Conservation (phyloP, 2,888 invertebrate genomes). For the Plusia festucae region DNA sequence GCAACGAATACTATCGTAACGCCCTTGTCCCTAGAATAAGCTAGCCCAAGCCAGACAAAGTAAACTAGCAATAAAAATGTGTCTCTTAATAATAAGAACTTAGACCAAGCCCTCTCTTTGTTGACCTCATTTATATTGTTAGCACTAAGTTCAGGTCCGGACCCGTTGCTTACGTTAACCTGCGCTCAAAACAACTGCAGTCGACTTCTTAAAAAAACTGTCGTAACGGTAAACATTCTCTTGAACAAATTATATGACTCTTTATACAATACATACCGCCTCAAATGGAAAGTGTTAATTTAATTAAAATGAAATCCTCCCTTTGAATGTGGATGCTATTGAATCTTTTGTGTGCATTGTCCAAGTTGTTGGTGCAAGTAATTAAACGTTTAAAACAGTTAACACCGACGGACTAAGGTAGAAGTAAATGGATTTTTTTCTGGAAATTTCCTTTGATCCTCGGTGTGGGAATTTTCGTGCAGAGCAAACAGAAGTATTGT, state of each 20-base stretch:
- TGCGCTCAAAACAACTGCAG: too few species aligned
- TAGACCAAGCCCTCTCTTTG: too few species aligned
- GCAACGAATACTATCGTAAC: too few species aligned
- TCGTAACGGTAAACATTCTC: neutral
- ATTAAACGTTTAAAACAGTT: conserved; percentile 38
- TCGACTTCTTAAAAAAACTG: too few species aligned
- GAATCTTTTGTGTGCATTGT: conserved; percentile 45
- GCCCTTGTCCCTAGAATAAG: too few species aligned
- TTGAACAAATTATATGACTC: neutral
- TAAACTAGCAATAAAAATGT: too few species aligned
- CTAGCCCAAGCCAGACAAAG: too few species aligned
- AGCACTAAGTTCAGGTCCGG: too few species aligned
- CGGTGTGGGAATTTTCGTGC: neutral
- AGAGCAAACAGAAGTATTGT: neutral
- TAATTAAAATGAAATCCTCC: conserved; percentile 70
- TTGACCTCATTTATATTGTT: too few species aligned
- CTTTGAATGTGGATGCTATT: conserved; percentile 37
- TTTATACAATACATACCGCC: conserved; percentile 33
- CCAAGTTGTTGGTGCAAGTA: conserved; percentile 20
- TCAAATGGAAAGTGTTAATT: conserved; percentile 73
- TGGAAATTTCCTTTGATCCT: neutral
- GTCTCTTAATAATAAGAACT: too few species aligned
- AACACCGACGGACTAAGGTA: conserved; percentile 13
- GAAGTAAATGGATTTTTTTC: conserved; percentile 15
- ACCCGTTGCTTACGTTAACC: too few species aligned